phyloP scores from a whole-genome alignment of 2,797 vertebrate genomes.

The Sebastes miniatus region DNA sequence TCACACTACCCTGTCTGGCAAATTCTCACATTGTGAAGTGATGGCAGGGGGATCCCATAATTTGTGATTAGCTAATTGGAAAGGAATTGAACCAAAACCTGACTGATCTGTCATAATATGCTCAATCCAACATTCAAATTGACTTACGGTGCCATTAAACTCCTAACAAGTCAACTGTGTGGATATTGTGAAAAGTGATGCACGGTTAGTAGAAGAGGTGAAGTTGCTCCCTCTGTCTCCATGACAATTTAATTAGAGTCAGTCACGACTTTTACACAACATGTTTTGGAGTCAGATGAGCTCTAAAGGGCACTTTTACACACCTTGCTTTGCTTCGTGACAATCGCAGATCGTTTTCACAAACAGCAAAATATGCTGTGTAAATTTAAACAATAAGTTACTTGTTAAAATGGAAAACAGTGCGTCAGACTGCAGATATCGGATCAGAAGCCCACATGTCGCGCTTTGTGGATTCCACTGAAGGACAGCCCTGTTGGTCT shows the following conservation, averaged over 20 bases:
- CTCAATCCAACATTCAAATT: neutral
- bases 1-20: neutral
- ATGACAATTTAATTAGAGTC: slow-evolving; percentile 53
- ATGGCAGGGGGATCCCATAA: neutral
- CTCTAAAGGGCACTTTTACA: slow-evolving; percentile 27
- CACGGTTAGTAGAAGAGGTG: neutral
- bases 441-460: slow-evolving; percentile 13
- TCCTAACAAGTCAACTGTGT: neutral
- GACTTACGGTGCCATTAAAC: neutral
- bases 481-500: slow-evolving; percentile 4
- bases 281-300: slow-evolving; percentile 32
- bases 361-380: neutral
- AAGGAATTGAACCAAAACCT: neutral
- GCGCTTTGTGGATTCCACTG: neutral
- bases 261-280: slow-evolving; percentile 57
- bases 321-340: slow-evolving; percentile 29
- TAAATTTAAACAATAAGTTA: neutral
- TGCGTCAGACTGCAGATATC: slow-evolving; percentile 7
- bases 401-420: slow-evolving; percentile 14
- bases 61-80: neutral
- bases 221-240: slow-evolving; percentile 30
- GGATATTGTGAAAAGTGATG: neutral
- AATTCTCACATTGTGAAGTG: neutral
- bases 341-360: slow-evolving; percentile 21
- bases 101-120: neutral